These are phyloP conservation scores for Hippocampus barbouri DNA, from an alignment of 2,113 vertebrate genomes.

Conservation along the genomic window DNA sequence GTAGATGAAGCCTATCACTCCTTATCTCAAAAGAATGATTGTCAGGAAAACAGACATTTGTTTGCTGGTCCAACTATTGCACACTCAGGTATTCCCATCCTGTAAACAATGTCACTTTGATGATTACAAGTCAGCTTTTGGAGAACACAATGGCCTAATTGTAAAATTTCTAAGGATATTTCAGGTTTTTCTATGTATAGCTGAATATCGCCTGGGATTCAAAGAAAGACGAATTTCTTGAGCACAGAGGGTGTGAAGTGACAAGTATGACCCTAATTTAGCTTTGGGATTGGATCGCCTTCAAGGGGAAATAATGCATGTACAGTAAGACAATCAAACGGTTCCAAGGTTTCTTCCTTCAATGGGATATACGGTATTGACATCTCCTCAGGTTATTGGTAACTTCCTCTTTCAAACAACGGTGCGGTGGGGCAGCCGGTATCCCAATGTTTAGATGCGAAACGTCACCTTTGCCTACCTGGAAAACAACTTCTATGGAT, in stretches of 20 bases:
- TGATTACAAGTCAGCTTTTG: constrained; percentile 1
- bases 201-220: constrained; percentile 12
- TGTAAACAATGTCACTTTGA: constrained; percentile 40
- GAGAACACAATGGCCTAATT: constrained; percentile 10
- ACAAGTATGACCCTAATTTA: constrained; percentile 15
- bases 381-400: constrained; percentile 35
- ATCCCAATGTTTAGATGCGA: constrained; percentile 25
- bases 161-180: constrained; percentile 30
- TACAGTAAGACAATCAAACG: constrained; percentile 60
- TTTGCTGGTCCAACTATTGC: constrained; percentile 46
- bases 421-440: constrained; percentile 26
- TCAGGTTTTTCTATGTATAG: constrained; percentile 43
- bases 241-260: constrained; percentile 18
- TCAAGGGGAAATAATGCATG: constrained; percentile 49
- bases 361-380: constrained; percentile 15
- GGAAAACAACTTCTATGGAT: constrained; percentile 42
- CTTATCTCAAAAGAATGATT: constrained; percentile 29
- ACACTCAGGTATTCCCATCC: constrained; percentile 66
- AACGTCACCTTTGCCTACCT: constrained; percentile 34
- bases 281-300: constrained; percentile 13
- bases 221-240: constrained; percentile 9
- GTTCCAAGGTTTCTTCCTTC: constrained; percentile 43
- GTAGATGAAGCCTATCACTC: constrained; percentile 32
- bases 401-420: constrained; percentile 30
- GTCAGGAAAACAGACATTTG: constrained; percentile 34